Evolutionary conservation across 2,888 invertebrate species (phyloP), one percentile per base, ranked within the genome.

Genomic region (Empis livida): DNA sequence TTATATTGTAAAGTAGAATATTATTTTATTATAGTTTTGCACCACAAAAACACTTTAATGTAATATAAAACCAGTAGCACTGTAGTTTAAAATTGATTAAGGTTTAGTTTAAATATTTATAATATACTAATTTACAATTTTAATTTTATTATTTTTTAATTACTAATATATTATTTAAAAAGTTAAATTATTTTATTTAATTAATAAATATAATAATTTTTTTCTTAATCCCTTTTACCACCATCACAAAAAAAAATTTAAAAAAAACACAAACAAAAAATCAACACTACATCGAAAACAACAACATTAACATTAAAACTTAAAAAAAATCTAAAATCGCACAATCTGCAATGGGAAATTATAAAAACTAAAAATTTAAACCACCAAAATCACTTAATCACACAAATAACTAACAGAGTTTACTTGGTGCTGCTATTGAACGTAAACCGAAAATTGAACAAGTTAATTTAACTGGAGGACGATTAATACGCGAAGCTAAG

Each of bases 401-500:
- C 42, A 42, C 44, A 38, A 37, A 37, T 5, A 40, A 17, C 13
- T 17, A 41, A 55, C 53, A 95, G 95, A 87, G 82, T 67, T 80
- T 94, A 70, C 85, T 96, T 72, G 91, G 90, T 65, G 84, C 83
- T 67, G 87, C 93, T 56, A 85, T 91, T 64, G 95, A 96, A 72
- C 82, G 91, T 67, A 91, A 89, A 58, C 88, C 90, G 61, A 85
- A 87, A 70, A 90, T 99, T 64, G 96, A 97, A 71, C 85, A 88
- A 65, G 90, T 95, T 65, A 96, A 96, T 75, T 78, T 87, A 59
- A 89, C 90, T 62, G 96, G 96, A 63, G 95, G 94, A 59, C 81
- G 91, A 69, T 90, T 87, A 72, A 93, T 97, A 64, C 81, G 94
- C 55, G 96, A 96, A 76, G 95, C 95, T 62, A 95, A 95, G 93